These are phyloP conservation scores for Agrotis ipsilon DNA, from an alignment of 2,888 invertebrate genomes.

Conservation along the genomic window DNA sequence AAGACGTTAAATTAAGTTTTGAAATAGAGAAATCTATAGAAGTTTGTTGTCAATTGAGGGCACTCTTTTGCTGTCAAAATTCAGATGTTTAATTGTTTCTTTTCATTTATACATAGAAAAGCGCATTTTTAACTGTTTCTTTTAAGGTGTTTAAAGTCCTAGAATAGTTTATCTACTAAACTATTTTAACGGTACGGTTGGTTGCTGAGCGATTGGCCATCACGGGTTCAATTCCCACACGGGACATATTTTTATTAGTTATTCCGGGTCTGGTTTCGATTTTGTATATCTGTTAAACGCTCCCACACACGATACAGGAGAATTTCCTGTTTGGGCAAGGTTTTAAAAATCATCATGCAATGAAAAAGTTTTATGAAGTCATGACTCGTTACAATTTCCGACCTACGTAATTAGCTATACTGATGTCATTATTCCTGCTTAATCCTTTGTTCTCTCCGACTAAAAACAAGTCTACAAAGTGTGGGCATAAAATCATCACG, in stretches of 20 bases:
- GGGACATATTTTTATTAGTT: too few species aligned
- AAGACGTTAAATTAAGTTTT: not conserved
- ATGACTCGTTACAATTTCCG: not conserved
- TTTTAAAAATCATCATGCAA: not conserved
- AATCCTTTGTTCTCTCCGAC: conserved; percentile 24
- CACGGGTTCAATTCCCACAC: too few species aligned
- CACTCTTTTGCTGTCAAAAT: not conserved
- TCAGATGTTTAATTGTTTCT: not conserved
- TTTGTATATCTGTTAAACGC: too few species aligned
- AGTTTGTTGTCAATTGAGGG: not conserved
- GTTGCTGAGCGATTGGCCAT: too few species aligned
- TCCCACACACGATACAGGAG: too few species aligned
- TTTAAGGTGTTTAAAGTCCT: too few species aligned
- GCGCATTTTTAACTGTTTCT: too few species aligned
- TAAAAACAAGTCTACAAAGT: conserved; percentile 14
- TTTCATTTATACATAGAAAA: too few species aligned
- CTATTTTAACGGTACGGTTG: too few species aligned
- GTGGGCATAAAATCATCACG: conserved; percentile 59
- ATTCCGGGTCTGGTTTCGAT: too few species aligned
- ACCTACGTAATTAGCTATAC: conserved; percentile 2
- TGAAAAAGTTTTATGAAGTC: not conserved
- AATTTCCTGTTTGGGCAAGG: too few species aligned
- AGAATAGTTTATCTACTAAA: too few species aligned
- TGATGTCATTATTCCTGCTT: conserved; percentile 5
- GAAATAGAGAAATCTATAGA: not conserved